Percentiles rank a stretch among this genome's conserved stretches.
phyloP scores from a whole-genome alignment of 2,888 invertebrate genomes.

The Blera fallax region DNA sequence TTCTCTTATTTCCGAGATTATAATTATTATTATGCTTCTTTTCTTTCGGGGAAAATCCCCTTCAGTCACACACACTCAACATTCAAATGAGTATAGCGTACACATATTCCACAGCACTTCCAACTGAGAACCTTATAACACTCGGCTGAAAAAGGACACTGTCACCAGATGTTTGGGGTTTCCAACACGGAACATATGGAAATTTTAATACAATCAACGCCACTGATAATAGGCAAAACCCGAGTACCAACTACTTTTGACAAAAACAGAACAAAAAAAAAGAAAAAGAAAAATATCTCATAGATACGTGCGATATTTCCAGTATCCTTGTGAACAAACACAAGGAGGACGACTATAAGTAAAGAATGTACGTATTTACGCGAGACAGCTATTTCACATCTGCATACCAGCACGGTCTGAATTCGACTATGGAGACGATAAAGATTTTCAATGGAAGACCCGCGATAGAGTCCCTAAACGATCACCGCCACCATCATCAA shows the following conservation, averaged over 20 bases:
- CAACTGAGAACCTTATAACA: slow-evolving; percentile 28
- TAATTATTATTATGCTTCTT: slow-evolving; percentile 16
- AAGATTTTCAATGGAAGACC: slow-evolving; percentile 72
- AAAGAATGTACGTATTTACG: slow-evolving; percentile 16
- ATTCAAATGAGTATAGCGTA: slow-evolving; percentile 43
- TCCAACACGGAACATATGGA: slow-evolving; percentile 49
- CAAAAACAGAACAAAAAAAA: background rate
- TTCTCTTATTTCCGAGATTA: slow-evolving; percentile 39
- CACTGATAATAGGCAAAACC: slow-evolving; percentile 29
- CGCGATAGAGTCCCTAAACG: slow-evolving; percentile 73
- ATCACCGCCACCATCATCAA: slow-evolving; percentile 66
- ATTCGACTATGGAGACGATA: slow-evolving; percentile 78
- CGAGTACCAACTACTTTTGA: background rate
- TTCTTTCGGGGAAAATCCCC: slow-evolving; percentile 66
- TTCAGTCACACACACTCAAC: slow-evolving; percentile 55
- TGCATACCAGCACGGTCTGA: slow-evolving; percentile 80
- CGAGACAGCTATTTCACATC: slow-evolving; percentile 78
- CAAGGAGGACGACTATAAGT: background rate
- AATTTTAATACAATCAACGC: slow-evolving; percentile 18
- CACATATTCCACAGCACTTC: slow-evolving; percentile 48
- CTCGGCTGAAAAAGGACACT: slow-evolving; percentile 46
- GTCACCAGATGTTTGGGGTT: slow-evolving; percentile 73
- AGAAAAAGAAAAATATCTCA: slow-evolving; percentile 3
- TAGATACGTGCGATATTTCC: background rate
- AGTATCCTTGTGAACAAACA: slow-evolving; percentile 29